Evolutionary conservation across 2,797 vertebrate species (phyloP).

Genomic region (Geotrypetes seraphini): DNA sequence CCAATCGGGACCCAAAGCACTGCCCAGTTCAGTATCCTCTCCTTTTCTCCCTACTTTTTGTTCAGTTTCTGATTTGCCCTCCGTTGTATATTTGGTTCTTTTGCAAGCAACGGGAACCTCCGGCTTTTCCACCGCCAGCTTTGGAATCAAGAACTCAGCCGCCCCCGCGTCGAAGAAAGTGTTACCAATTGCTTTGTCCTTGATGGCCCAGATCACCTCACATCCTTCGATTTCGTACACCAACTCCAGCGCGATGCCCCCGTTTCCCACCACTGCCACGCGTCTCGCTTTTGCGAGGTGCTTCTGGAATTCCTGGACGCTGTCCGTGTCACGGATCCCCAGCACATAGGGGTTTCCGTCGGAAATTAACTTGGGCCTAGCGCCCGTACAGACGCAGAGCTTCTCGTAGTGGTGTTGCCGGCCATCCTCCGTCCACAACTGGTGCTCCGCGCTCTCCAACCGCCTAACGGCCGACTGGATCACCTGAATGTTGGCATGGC

Average conservation of each 20-base stretch:
- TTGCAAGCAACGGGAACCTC: conserved; percentile 55
- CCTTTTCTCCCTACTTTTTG: conserved; percentile 5
- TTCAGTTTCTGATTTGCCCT: conserved; percentile 23
- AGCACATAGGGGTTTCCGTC: conserved; percentile 70
- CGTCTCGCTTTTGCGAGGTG: conserved; percentile 69
- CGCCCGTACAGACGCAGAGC: conserved; percentile 84
- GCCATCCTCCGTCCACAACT: conserved; percentile 72
- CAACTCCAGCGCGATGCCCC: conserved; percentile 89
- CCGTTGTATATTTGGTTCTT: conserved; percentile 72
- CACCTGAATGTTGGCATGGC: conserved; percentile 75
- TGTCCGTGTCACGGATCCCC: conserved; percentile 93
- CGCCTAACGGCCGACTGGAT: conserved; percentile 71
- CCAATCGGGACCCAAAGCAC: conserved; percentile 92
- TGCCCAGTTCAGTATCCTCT: conserved; percentile 53
- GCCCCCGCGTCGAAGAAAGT: conserved; percentile 91
- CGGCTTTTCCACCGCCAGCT: conserved; percentile 55
- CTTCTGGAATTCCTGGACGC: conserved; percentile 86
- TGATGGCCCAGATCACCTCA: conserved; percentile 91
- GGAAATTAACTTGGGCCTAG: conserved; percentile 72
- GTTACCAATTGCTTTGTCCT: conserved; percentile 91
- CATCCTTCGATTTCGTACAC: conserved; percentile 90
- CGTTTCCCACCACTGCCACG: conserved; percentile 83
- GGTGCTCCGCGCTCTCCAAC: conserved; percentile 58
- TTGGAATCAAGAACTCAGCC: conserved; percentile 82
- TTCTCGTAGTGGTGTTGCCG: conserved; percentile 62